Conservation (phyloP, 2,113 vertebrate genomes). For the Cairina moschata region DNA sequence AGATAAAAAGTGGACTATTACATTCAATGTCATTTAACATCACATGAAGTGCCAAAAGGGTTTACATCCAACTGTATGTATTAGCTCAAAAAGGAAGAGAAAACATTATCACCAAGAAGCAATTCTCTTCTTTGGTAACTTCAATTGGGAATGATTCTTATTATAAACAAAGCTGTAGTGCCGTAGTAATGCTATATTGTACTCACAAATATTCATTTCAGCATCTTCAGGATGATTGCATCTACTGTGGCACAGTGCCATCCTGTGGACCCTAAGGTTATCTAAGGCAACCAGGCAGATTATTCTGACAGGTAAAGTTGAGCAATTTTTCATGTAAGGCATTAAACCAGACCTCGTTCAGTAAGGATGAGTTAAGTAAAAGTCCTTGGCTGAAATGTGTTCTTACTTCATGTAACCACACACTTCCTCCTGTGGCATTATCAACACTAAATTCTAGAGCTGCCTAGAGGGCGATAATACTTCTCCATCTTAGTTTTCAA, state of each 20-base stretch:
- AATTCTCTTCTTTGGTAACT: background rate
- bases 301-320: background rate
- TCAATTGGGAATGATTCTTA: background rate
- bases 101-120: background rate
- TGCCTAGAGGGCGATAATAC: background rate
- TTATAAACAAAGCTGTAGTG: background rate
- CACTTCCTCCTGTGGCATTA: background rate
- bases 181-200: background rate
- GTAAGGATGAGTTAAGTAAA: background rate
- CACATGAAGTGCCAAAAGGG: background rate
- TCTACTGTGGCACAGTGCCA: conserved; percentile 23
- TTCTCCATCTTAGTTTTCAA: background rate
- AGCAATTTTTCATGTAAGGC: background rate
- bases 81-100: background rate
- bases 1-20: background rate
- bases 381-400: background rate
- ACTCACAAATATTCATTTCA: background rate
- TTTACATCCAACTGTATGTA: background rate
- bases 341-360: background rate
- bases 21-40: background rate
- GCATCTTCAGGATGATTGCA: background rate
- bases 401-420: background rate
- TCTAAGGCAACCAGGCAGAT: background rate
- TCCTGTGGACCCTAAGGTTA: background rate
- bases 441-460: background rate